These are phyloP conservation scores for Lophius americanus DNA, from an alignment of 2,797 vertebrate genomes.

Conservation along the genomic window DNA sequence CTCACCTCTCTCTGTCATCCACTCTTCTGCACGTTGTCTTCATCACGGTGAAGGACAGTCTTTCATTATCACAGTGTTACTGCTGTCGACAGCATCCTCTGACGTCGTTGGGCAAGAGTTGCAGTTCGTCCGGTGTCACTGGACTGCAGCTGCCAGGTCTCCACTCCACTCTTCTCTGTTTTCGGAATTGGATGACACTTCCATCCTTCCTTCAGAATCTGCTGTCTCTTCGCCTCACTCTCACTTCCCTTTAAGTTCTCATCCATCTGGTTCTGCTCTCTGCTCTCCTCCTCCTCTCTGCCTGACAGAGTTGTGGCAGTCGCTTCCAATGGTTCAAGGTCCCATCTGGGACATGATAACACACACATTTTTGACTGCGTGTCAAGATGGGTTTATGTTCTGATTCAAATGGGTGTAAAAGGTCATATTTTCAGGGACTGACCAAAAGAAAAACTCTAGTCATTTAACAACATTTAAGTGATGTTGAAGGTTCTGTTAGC, in stretches of 20 bases:
- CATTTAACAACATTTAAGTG: too few relatives aligned
- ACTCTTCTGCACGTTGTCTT: too few relatives aligned
- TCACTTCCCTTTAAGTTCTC: slow-evolving; percentile 8
- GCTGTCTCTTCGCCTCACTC: slow-evolving; percentile 27
- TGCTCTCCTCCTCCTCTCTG: background rate
- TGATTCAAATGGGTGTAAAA: too few relatives aligned
- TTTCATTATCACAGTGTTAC: slow-evolving; percentile 1
- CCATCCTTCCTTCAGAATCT: slow-evolving; percentile 19
- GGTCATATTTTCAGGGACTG: too few relatives aligned
- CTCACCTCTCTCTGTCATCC: too few relatives aligned
- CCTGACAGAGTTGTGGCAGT: background rate
- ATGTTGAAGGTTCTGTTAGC: too few relatives aligned
- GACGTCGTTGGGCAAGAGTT: background rate
- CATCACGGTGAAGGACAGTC: too few relatives aligned
- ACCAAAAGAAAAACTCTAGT: too few relatives aligned
- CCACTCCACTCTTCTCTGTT: slow-evolving; percentile 25
- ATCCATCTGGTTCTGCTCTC: slow-evolving; percentile 25
- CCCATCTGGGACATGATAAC: background rate
- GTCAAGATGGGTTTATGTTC: too few relatives aligned
- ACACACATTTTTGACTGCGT: too few relatives aligned
- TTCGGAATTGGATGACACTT: slow-evolving; percentile 23
- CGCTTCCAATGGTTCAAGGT: too few relatives aligned
- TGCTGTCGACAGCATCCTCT: background rate
- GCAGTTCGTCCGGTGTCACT: slow-evolving; percentile 14
- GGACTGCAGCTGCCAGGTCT: slow-evolving; percentile 26